These are phyloP conservation scores for Numida meleagris DNA, from an alignment of 2,113 vertebrate species.

Conservation along the genomic window DNA sequence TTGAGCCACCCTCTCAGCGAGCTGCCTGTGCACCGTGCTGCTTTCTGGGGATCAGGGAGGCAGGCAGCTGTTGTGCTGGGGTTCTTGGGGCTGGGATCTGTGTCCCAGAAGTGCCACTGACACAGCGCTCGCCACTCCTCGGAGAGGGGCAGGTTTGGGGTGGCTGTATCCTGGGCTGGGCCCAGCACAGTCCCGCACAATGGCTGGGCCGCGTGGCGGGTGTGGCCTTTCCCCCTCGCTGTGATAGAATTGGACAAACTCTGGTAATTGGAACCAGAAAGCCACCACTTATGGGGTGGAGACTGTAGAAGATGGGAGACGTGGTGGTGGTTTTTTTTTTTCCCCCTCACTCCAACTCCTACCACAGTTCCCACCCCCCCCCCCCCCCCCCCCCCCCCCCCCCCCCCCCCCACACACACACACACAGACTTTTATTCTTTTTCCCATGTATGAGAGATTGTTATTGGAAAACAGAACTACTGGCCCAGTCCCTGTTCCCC, in stretches of 20 bases:
- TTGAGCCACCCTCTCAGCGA: background rate
- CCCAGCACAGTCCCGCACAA: background rate
- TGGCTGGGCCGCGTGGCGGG: background rate
- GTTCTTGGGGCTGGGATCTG: background rate
- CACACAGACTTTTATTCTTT: background rate
- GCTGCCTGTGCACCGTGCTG: background rate
- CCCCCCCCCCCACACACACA: too few relatives aligned
- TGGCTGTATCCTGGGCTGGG: background rate
- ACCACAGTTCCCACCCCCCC: background rate
- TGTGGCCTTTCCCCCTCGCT: background rate
- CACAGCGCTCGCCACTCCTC: background rate
- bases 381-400: too few relatives aligned
- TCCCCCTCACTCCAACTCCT: background rate
- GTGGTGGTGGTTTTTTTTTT: background rate
- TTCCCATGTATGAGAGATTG: background rate
- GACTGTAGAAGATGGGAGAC: background rate
- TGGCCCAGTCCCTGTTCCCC: background rate
- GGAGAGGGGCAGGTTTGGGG: rapidly evolving
- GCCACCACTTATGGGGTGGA: rapidly evolving
- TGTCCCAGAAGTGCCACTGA: rapidly evolving
- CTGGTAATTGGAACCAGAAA: background rate
- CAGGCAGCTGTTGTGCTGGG: background rate
- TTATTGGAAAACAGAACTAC: background rate
- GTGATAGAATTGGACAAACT: background rate
- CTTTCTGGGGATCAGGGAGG: background rate